Conservation (phyloP, 2,113 vertebrate species). For the Potamarius usumacintae region DNA sequence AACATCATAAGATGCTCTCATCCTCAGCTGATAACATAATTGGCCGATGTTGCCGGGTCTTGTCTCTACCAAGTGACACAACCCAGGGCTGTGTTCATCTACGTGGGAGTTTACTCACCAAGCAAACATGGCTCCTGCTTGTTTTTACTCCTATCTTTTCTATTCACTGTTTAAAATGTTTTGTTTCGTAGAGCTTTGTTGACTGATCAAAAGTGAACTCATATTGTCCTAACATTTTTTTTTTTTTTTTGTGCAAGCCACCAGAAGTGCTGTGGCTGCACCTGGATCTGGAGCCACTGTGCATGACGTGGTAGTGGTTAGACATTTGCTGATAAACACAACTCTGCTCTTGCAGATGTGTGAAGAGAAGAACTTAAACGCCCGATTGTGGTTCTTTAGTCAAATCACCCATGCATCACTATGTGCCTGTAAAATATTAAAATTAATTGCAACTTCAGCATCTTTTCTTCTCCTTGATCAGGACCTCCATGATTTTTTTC, state of each 20-base stretch:
- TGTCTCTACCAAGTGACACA: constrained; percentile 70
- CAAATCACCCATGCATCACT: constrained; percentile 23
- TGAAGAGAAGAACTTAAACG: neutral
- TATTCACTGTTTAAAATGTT: neutral
- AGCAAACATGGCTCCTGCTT: constrained; percentile 12
- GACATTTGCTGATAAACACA: constrained; percentile 40
- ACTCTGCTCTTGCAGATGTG: constrained; percentile 33
- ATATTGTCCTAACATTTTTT: neutral
- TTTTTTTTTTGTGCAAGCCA: neutral
- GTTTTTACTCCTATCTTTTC: constrained; percentile 5
- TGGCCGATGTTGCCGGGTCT: constrained; percentile 73
- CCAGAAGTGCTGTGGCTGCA: constrained; percentile 23
- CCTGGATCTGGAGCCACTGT: constrained; percentile 25
- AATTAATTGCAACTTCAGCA: constrained; percentile 12
- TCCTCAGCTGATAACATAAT: constrained; percentile 74
- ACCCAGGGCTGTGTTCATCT: constrained; percentile 65
- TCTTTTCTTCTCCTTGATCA: neutral
- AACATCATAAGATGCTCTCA: constrained; percentile 69
- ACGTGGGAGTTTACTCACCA: constrained; percentile 57
- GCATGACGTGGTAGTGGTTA: constrained; percentile 36
- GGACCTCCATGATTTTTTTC: neutral
- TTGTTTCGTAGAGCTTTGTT: neutral
- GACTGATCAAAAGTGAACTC: neutral
- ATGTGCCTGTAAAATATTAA: constrained; percentile 1
- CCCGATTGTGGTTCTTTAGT: constrained; percentile 31